Conservation (phyloP, 2,113 vertebrate species). For the Saccopteryx bilineata region DNA sequence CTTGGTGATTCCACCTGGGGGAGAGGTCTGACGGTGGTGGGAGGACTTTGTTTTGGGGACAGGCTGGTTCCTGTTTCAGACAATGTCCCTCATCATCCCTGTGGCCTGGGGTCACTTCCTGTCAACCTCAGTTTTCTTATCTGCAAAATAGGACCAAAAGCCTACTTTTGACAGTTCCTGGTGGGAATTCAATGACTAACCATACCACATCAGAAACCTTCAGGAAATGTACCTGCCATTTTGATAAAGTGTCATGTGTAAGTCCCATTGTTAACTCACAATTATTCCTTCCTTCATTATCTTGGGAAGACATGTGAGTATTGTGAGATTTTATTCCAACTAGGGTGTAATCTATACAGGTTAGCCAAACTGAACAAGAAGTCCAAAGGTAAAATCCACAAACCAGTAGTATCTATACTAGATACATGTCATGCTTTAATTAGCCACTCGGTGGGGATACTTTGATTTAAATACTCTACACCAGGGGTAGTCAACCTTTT, state of each 20-base stretch:
- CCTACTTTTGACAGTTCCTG: neutral
- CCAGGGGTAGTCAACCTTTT: too few species aligned
- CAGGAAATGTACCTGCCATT: neutral
- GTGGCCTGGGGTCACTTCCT: neutral
- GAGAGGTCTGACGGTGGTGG: neutral
- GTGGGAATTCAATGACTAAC: neutral
- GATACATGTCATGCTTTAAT: neutral
- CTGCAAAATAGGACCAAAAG: neutral
- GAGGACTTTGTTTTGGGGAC: neutral
- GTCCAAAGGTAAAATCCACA: neutral
- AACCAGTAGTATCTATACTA: neutral
- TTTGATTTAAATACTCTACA: neutral
- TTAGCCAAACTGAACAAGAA: neutral
- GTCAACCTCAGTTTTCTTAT: slow-evolving; percentile 10
- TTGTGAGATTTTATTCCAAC: neutral
- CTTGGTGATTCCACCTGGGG: neutral
- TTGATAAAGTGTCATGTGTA: neutral
- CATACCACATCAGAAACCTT: neutral
- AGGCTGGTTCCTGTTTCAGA: too few species aligned
- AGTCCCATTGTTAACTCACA: neutral
- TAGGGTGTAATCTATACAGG: neutral
- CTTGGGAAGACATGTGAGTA: neutral
- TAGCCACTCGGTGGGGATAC: neutral
- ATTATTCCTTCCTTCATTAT: neutral
- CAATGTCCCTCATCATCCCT: neutral